Evolutionary conservation across 2,797 vertebrate species (phyloP).

Genomic region (Otolemur crassicaudatus): DNA sequence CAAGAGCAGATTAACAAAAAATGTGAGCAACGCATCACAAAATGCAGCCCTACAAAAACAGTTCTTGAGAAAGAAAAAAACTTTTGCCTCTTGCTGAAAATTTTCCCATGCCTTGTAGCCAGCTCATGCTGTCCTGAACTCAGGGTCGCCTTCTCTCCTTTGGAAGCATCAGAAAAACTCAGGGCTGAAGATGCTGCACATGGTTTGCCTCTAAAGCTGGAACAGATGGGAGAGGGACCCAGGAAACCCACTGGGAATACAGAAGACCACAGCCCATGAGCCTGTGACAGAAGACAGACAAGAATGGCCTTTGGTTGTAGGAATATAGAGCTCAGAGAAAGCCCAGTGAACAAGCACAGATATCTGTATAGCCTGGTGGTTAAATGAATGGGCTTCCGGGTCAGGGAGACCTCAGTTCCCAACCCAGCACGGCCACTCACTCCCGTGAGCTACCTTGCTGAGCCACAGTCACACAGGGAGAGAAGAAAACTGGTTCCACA

Average conservation of each 20-base stretch:
- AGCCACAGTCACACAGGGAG: neutral
- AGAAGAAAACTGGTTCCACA: neutral
- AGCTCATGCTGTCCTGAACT: constrained; percentile 75
- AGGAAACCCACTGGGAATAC: neutral
- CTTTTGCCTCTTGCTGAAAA: constrained; percentile 77
- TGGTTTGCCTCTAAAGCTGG: constrained; percentile 49
- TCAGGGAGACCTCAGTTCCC: neutral
- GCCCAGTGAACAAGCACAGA: neutral
- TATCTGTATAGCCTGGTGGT: neutral
- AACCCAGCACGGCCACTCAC: neutral
- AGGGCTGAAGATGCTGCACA: constrained; percentile 50
- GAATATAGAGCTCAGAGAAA: neutral
- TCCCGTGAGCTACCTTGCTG: neutral
- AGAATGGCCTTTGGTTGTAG: neutral
- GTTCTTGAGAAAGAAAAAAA: constrained; percentile 79
- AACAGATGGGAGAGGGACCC: neutral
- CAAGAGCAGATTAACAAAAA: constrained; percentile 85
- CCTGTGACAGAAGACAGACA: neutral
- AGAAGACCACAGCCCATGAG: neutral
- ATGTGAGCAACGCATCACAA: constrained; percentile 84
- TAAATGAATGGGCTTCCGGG: neutral
- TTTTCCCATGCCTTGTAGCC: constrained; percentile 85
- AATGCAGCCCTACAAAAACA: constrained; percentile 85
- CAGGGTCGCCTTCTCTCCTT: constrained; percentile 70
- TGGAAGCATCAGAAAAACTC: constrained; percentile 63